phyloP scores from a whole-genome alignment of 1,140 invertebrate species.

The Leptinotarsa undecemlineata region DNA sequence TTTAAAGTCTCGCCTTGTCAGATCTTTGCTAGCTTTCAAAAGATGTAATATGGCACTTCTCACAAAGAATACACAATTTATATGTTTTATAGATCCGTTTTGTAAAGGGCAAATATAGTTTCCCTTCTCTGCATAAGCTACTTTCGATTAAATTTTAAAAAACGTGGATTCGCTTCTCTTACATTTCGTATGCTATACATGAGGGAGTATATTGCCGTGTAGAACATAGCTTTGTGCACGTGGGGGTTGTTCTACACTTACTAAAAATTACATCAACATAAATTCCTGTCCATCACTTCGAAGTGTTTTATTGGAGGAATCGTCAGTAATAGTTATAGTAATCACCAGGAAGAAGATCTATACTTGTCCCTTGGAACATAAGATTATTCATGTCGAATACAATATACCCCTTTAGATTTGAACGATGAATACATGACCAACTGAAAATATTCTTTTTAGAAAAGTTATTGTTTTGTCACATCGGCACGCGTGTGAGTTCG shows the following conservation, averaged over 20 bases:
- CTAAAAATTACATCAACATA: background rate
- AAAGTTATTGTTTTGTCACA: no score
- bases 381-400: no score
- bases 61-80: conserved; percentile 50
- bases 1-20: conserved; percentile 51
- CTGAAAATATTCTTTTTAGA: no score
- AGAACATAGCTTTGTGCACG: background rate
- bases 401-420: no score
- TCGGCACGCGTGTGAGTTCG: no score
- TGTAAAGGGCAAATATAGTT: conserved; percentile 42
- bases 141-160: conserved; percentile 32
- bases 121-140: conserved; percentile 31
- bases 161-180: conserved; percentile 17
- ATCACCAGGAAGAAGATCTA: no score
- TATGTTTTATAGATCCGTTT: conserved; percentile 47
- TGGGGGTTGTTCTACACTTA: background rate
- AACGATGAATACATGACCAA: no score
- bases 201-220: background rate
- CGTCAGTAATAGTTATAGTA: no score
- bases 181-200: conserved; percentile 11
- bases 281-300: background rate
- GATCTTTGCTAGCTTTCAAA: conserved; percentile 43
- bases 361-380: no score
- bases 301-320: background rate
- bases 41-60: conserved; percentile 46